A percentile compares a stretch with the other conserved stretches of the same genome.
Conservation (phyloP, 2,113 vertebrate genomes). For the Serranochromis macrocephalus region DNA sequence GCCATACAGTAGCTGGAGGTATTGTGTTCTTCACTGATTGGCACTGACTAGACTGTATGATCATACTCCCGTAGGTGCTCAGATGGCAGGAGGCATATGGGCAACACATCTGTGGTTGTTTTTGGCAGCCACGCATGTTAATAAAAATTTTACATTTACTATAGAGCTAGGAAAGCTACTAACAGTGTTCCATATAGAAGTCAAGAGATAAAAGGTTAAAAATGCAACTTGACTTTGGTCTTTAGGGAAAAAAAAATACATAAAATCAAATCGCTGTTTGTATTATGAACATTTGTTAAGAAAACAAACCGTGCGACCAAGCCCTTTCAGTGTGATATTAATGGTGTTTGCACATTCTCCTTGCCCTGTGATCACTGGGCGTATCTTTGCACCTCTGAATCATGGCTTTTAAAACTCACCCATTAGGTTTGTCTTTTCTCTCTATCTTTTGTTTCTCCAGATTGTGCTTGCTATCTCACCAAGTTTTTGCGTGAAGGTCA, state of each 20-base stretch:
- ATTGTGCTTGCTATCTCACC: neutral
- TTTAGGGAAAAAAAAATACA: neutral
- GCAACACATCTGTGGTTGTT: neutral
- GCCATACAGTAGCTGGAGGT: conserved; percentile 44
- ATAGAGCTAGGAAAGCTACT: neutral
- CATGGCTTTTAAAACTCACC: conserved; percentile 36
- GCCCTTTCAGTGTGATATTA: conserved; percentile 27
- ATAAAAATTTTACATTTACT: neutral
- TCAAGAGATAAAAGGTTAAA: neutral
- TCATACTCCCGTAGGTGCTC: neutral
- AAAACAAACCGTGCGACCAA: conserved; percentile 11
- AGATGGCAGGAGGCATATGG: neutral
- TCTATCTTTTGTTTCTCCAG: conserved; percentile 2
- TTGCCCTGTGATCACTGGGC: conserved; percentile 32
- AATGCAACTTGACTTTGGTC: neutral
- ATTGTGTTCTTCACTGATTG: conserved; percentile 29
- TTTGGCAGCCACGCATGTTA: neutral
- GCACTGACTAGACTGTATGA: conserved; percentile 14
- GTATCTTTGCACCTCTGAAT: conserved; percentile 45
- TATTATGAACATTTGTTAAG: neutral
- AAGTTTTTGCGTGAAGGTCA: neutral
- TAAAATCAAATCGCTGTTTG: neutral
- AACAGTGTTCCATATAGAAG: neutral
- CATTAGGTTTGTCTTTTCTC: conserved; percentile 10
- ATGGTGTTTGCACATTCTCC: conserved; percentile 57